These are phyloP conservation scores for Calosoma granatense DNA, from an alignment of 1,140 invertebrate genomes.

Conservation along the genomic window DNA sequence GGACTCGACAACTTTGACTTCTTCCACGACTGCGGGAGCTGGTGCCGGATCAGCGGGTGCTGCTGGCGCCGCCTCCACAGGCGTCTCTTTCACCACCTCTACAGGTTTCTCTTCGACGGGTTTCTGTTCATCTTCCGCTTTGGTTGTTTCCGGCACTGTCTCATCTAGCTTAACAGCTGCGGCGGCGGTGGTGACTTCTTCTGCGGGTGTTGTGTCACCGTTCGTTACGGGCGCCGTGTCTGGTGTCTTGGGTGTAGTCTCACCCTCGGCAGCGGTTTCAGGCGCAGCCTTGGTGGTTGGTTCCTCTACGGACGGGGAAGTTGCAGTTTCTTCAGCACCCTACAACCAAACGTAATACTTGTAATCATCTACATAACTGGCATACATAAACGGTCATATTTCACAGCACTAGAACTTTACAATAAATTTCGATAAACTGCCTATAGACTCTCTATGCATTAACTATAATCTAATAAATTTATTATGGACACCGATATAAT, in stretches of 20 bases:
- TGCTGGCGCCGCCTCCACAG: background rate
- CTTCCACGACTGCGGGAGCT: constrained; percentile 11
- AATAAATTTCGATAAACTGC: no score
- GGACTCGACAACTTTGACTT: constrained; percentile 10
- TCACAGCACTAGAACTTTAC: no score
- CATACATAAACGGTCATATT: no score
- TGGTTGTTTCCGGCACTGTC: background rate
- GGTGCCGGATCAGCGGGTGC: constrained; percentile 3
- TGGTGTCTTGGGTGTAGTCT: constrained; percentile 10
- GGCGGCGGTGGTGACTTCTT: background rate
- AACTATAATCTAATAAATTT: no score
- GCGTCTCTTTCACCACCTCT: constrained; percentile 1
- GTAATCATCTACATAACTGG: constrained; percentile 10
- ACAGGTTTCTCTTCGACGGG: background rate
- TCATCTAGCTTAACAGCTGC: background rate
- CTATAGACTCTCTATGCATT: no score
- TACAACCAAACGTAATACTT: constrained; percentile 24
- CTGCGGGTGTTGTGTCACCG: background rate
- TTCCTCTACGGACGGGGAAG: constrained; percentile 21
- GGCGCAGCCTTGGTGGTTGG: constrained; percentile 22
- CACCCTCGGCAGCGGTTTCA: constrained; percentile 10
- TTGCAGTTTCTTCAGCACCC: constrained; percentile 24
- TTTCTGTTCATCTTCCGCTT: background rate
- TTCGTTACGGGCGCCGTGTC: constrained; percentile 6
- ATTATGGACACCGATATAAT: no score